These are phyloP conservation scores for Polietes domitor DNA, from an alignment of 2,888 invertebrate species.

Conservation along the genomic window DNA sequence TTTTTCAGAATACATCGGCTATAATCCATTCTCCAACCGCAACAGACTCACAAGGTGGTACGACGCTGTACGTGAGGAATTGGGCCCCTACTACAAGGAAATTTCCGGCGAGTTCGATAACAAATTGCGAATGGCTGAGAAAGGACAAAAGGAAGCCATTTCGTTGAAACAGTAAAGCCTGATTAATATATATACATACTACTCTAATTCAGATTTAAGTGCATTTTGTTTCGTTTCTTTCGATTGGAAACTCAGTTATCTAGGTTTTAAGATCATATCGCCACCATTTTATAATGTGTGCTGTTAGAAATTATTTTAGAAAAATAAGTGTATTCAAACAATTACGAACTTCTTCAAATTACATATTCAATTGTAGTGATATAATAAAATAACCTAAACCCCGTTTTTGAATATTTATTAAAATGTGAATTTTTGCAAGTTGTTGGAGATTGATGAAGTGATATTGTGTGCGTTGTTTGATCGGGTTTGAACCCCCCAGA, in stretches of 20 bases:
- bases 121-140: slow-evolving; percentile 72
- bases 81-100: slow-evolving; percentile 85
- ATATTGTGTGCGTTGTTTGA: too few species aligned
- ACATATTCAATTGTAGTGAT: too few species aligned
- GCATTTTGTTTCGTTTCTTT: neutral
- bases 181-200: neutral
- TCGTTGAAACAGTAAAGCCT: slow-evolving; percentile 74
- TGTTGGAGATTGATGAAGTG: too few species aligned
- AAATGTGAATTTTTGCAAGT: too few species aligned
- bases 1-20: slow-evolving; percentile 85
- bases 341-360: neutral
- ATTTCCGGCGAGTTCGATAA: slow-evolving; percentile 80
- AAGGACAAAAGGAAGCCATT: slow-evolving; percentile 71
- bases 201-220: neutral
- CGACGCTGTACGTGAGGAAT: slow-evolving; percentile 83
- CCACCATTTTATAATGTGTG: neutral
- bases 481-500: too few species aligned
- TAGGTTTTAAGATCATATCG: neutral
- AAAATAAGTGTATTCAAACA: neutral
- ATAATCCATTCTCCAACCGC: slow-evolving; percentile 83
- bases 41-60: slow-evolving; percentile 85
- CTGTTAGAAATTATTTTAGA: neutral
- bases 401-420: too few species aligned
- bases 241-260: slow-evolving; percentile 11
- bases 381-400: too few species aligned